Evolutionary conservation across 2,113 vertebrate genomes (phyloP).

Genomic region (Pterophyllum scalare): DNA sequence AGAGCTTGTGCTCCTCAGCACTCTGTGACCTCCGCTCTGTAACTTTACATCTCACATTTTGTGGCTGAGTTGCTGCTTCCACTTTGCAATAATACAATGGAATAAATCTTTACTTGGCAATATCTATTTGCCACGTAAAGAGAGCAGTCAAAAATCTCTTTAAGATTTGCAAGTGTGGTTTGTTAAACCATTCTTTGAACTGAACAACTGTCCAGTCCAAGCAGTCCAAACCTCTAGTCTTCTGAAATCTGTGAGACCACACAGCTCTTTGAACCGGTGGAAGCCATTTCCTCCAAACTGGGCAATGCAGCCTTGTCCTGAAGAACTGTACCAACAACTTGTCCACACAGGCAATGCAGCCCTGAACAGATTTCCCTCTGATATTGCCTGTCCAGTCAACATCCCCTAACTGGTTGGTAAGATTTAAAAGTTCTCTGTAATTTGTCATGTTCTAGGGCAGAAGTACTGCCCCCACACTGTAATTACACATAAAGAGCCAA

Average conservation of each 20-base stretch:
- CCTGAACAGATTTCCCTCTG: neutral
- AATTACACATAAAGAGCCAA: neutral
- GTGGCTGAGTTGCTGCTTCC: neutral
- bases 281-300: neutral
- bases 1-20: too few species aligned
- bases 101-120: neutral
- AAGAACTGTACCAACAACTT: neutral
- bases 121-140: neutral
- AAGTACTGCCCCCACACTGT: neutral
- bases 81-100: neutral
- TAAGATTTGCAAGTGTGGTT: too few species aligned
- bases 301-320: neutral
- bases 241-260: neutral
- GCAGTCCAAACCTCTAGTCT: neutral
- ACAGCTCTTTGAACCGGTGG: neutral
- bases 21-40: too few species aligned
- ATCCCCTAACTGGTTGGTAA: neutral
- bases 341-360: neutral
- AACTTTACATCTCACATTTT: too few species aligned
- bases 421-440: neutral
- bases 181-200: neutral
- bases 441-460: neutral
- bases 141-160: neutral
- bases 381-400: neutral
- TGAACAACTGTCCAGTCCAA: neutral